These are phyloP conservation scores for Lissonota sp. DNA, from an alignment of 2,888 invertebrate species.

Conservation along the genomic window DNA sequence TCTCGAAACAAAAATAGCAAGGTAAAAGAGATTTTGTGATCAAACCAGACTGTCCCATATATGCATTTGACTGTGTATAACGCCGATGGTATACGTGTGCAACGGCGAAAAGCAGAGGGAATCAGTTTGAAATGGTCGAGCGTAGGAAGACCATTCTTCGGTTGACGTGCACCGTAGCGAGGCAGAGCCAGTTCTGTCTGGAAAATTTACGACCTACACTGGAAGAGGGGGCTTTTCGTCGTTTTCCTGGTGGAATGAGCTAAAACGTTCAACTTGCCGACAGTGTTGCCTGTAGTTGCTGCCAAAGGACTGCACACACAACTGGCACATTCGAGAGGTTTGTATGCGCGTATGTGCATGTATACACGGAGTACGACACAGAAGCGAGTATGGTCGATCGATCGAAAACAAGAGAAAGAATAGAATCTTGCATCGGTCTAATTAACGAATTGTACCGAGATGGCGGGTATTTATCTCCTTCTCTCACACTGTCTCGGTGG, in stretches of 20 bases:
- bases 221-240: slow-evolving; percentile 34
- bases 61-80: not conserved
- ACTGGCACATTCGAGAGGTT: slow-evolving; percentile 16
- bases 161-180: slow-evolving; percentile 32
- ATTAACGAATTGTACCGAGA: slow-evolving; percentile 75
- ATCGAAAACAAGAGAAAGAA: slow-evolving; percentile 36
- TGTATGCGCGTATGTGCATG: slow-evolving; percentile 11
- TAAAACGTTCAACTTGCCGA: slow-evolving; percentile 35
- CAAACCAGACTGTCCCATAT: too few species aligned
- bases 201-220: slow-evolving; percentile 50
- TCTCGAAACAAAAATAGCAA: not conserved
- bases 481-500: slow-evolving; percentile 59
- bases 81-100: not conserved
- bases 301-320: slow-evolving; percentile 3
- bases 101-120: not conserved
- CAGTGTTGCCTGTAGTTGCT: slow-evolving; percentile 1
- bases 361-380: not conserved
- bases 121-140: slow-evolving; percentile 36
- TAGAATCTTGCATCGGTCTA: slow-evolving; percentile 70
- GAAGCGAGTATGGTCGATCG: slow-evolving; percentile 14
- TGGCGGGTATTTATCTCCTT: slow-evolving; percentile 71
- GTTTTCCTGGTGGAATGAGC: slow-evolving; percentile 9
- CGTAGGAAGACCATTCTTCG: slow-evolving; percentile 41
- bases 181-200: slow-evolving; percentile 24
- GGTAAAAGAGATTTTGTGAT: not conserved